These are phyloP conservation scores for Ariolimax columbianus DNA, from an alignment of 2,888 invertebrate species.

Conservation along the genomic window DNA sequence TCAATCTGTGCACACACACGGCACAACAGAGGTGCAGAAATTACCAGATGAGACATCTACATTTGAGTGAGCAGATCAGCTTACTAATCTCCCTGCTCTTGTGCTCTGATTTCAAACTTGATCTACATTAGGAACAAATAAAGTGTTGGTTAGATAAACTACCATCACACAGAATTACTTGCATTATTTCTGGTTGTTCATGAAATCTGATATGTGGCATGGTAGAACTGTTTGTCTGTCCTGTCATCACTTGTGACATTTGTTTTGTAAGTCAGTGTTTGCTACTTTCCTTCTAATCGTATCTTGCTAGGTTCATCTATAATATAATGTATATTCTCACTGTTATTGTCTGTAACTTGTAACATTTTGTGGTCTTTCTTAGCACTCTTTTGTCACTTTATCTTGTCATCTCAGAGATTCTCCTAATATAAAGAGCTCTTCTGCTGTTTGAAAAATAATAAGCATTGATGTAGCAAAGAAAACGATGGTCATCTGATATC, in stretches of 20 bases:
- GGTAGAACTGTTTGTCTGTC: neutral
- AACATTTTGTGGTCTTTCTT: too few relatives aligned
- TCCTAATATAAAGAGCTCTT: too few relatives aligned
- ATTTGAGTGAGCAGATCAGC: neutral
- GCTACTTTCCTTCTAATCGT: neutral
- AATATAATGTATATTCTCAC: too few relatives aligned
- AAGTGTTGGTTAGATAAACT: slow-evolving; percentile 47
- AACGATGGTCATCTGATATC: too few relatives aligned
- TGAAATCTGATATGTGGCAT: too few relatives aligned
- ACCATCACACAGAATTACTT: neutral
- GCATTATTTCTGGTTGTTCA: neutral
- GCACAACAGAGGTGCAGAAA: neutral
- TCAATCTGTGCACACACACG: too few relatives aligned
- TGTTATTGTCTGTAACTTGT: too few relatives aligned
- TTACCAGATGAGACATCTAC: neutral
- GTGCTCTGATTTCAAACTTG: slow-evolving; percentile 37
- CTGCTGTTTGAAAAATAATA: too few relatives aligned
- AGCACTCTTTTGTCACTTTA: too few relatives aligned
- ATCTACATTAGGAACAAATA: slow-evolving; percentile 26
- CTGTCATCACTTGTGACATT: neutral
- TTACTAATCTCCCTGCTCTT: neutral
- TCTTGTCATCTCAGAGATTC: too few relatives aligned
- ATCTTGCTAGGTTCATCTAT: too few relatives aligned
- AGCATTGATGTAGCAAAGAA: too few relatives aligned
- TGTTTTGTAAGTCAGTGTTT: neutral